A percentile compares a stretch with the other conserved stretches of the same genome.
Conservation (phyloP, 30 jellyfish, hydroid and myxozoan genomes). For the Aurelia sp. region DNA sequence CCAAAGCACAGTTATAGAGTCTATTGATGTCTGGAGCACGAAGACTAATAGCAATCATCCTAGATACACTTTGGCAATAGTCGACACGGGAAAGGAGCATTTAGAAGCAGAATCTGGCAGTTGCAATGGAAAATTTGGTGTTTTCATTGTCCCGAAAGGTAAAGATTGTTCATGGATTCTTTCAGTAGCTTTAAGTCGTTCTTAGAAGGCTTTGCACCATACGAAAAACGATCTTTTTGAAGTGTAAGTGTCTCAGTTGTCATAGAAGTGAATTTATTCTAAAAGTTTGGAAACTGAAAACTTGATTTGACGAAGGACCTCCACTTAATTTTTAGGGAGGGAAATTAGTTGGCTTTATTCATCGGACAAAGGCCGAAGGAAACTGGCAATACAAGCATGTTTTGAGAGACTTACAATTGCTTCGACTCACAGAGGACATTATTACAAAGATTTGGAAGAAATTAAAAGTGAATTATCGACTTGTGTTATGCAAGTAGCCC, state of each 20-base stretch:
- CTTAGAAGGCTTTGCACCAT: too few relatives aligned
- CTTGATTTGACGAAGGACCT: background rate
- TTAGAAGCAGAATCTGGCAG: background rate
- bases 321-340: slow-evolving; percentile 33
- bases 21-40: slow-evolving; percentile 54
- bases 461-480: slow-evolving; percentile 72
- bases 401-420: slow-evolving; percentile 71
- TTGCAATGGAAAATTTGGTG: slow-evolving; percentile 76
- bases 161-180: background rate
- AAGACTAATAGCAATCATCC: slow-evolving; percentile 43
- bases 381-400: slow-evolving; percentile 72
- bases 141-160: slow-evolving; percentile 93
- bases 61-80: slow-evolving; percentile 65
- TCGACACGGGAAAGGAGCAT: slow-evolving; percentile 51
- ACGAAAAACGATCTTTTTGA: too few relatives aligned
- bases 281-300: background rate
- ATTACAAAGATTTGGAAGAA: slow-evolving; percentile 61
- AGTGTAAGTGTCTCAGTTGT: too few relatives aligned
- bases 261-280: too few relatives aligned
- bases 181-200: too few relatives aligned
- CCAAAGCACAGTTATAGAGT: too few relatives aligned
- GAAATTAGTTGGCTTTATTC: slow-evolving; percentile 61
- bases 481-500: slow-evolving; percentile 74
- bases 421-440: slow-evolving; percentile 79
- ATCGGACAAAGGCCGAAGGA: slow-evolving; percentile 64